Conservation (phyloP, 2,113 vertebrate species). For the Globicephala melas region DNA sequence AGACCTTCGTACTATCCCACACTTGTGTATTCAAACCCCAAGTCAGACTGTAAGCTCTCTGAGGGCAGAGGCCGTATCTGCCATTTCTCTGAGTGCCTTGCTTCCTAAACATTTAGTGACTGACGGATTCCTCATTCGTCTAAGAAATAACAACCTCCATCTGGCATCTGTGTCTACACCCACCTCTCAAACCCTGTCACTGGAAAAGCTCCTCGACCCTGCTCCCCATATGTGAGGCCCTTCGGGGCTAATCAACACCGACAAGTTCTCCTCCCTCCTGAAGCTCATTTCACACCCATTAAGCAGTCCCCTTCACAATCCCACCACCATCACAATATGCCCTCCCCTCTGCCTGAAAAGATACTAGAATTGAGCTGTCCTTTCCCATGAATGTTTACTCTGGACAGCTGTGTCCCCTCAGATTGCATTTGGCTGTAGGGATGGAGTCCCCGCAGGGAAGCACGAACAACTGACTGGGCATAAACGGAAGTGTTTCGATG, state of each 20-base stretch:
- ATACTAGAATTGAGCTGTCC: too few relatives aligned
- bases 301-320: neutral
- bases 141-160: neutral
- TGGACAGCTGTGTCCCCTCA: neutral
- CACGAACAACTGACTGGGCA: neutral
- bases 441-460: neutral
- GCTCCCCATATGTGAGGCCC: neutral
- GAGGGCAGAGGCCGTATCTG: neutral
- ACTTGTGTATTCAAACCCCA: neutral
- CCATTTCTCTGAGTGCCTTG: neutral
- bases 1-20: neutral
- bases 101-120: neutral
- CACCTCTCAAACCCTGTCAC: neutral
- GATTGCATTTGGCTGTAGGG: neutral
- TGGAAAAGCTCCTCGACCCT: neutral
- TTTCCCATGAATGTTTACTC: neutral
- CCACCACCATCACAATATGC: neutral
- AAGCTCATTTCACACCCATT: neutral
- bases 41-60: neutral
- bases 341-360: neutral
- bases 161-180: neutral
- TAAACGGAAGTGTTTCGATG: neutral
- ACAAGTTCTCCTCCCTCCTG: neutral
- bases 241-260: neutral
- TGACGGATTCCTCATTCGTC: neutral